These are phyloP conservation scores for Hemithea aestivaria DNA, from an alignment of 2,888 invertebrate species.

Conservation along the genomic window DNA sequence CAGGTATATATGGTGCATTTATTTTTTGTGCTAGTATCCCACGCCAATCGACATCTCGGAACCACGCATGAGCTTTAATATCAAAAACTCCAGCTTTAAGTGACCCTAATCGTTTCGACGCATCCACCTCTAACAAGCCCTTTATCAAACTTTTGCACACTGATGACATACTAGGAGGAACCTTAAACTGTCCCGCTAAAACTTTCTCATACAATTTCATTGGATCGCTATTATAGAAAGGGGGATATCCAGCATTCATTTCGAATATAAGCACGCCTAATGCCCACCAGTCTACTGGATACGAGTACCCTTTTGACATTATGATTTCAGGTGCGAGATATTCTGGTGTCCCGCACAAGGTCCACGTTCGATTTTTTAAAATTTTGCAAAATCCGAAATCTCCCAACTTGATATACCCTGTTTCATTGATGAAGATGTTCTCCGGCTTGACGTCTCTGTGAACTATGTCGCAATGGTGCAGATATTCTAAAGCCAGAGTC, in stretches of 20 bases:
- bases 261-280: conserved; percentile 92
- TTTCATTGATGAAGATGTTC: conserved; percentile 86
- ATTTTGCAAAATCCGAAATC: conserved; percentile 96
- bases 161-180: conserved; percentile 87
- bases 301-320: conserved; percentile 92
- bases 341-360: conserved; percentile 96
- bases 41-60: conserved; percentile 88
- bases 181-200: conserved; percentile 90
- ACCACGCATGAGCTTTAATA: conserved; percentile 95
- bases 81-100: conserved; percentile 92
- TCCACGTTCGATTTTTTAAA: conserved; percentile 87
- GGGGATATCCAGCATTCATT: conserved; percentile 93
- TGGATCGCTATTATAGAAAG: conserved; percentile 92
- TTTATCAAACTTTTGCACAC: conserved; percentile 88
- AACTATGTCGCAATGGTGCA: conserved; percentile 89
- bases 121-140: conserved; percentile 83
- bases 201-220: conserved; percentile 97
- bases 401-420: conserved; percentile 89
- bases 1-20: conserved; percentile 80
- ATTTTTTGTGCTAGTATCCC: conserved; percentile 87
- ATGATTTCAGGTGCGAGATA: conserved; percentile 96
- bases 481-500: conserved; percentile 91
- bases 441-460: conserved; percentile 96
- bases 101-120: conserved; percentile 86
- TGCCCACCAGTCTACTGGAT: conserved; percentile 97